Evolutionary conservation across 2,113 vertebrate species (phyloP).

Genomic region (Platysternon megacephalum): DNA sequence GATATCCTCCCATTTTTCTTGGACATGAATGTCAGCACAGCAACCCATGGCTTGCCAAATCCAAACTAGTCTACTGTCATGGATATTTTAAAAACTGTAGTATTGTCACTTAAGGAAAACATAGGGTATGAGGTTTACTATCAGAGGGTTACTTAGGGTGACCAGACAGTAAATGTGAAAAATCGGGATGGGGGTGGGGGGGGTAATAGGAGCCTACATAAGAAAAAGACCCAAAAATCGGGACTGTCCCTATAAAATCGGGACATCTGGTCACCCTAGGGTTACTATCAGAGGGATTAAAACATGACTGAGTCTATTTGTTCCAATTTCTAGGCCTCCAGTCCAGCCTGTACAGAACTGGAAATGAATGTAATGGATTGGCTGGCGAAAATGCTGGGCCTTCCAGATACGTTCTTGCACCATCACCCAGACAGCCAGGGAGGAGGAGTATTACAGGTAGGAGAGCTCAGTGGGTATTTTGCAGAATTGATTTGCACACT

Average conservation of each 20-base stretch:
- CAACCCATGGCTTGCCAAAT: not conserved
- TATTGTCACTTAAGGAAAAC: not conserved
- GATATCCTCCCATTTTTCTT: not conserved
- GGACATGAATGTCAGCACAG: not conserved
- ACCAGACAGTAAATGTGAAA: too few species aligned
- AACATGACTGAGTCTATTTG: not conserved
- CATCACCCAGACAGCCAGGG: constrained; percentile 88
- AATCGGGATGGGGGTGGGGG: too few species aligned
- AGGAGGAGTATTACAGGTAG: constrained; percentile 93
- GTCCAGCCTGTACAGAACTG: constrained; percentile 95
- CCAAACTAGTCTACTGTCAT: not conserved
- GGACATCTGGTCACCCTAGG: too few species aligned
- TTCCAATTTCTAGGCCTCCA: constrained; percentile 86
- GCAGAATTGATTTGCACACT: not conserved
- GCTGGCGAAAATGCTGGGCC: constrained; percentile 94
- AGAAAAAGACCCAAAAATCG: too few species aligned
- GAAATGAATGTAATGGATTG: constrained; percentile 98
- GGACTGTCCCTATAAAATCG: too few species aligned
- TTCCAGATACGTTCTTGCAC: constrained; percentile 91
- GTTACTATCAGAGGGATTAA: not conserved
- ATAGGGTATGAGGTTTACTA: not conserved
- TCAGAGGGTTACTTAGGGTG: not conserved
- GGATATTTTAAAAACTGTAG: not conserved
- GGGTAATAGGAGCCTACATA: too few species aligned
- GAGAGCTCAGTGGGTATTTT: not conserved